A percentile compares a stretch with the other conserved stretches of the same genome.
These are phyloP conservation scores for Pristiophorus japonicus DNA, from an alignment of 2,113 vertebrate species.

Conservation along the genomic window DNA sequence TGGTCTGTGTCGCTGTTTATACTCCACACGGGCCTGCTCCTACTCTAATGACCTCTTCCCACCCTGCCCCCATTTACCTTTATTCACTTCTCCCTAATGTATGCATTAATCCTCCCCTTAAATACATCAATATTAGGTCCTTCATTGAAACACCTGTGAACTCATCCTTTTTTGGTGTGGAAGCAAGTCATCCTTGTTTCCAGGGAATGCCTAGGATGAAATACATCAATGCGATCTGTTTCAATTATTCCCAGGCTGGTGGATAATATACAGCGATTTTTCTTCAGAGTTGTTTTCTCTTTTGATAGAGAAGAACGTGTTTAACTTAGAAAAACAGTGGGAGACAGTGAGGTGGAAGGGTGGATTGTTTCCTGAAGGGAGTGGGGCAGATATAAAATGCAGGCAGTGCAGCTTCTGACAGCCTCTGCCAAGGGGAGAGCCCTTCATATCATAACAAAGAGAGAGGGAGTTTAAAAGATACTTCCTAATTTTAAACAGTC, in stretches of 20 bases:
- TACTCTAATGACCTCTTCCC: neutral
- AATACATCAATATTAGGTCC: no score
- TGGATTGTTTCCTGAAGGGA: slow-evolving; percentile 18
- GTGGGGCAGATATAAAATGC: neutral
- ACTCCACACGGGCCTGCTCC: neutral
- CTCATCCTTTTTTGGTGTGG: no score
- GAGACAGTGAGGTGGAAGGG: neutral
- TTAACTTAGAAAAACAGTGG: neutral
- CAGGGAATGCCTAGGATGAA: no score
- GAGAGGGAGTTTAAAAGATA: neutral
- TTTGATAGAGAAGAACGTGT: neutral
- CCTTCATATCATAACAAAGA: neutral
- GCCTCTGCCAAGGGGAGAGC: neutral
- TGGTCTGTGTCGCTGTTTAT: neutral
- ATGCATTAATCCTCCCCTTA: neutral
- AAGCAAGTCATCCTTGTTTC: no score
- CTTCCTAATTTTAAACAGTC: neutral
- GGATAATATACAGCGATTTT: neutral
- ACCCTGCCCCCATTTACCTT: neutral
- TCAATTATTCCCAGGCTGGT: neutral
- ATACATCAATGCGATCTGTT: neutral
- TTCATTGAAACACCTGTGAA: no score
- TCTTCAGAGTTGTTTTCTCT: neutral
- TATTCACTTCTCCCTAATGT: neutral
- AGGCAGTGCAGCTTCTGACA: neutral